Conservation (phyloP, 1,140 invertebrate genomes). For the Mesaphorura yosii region DNA sequence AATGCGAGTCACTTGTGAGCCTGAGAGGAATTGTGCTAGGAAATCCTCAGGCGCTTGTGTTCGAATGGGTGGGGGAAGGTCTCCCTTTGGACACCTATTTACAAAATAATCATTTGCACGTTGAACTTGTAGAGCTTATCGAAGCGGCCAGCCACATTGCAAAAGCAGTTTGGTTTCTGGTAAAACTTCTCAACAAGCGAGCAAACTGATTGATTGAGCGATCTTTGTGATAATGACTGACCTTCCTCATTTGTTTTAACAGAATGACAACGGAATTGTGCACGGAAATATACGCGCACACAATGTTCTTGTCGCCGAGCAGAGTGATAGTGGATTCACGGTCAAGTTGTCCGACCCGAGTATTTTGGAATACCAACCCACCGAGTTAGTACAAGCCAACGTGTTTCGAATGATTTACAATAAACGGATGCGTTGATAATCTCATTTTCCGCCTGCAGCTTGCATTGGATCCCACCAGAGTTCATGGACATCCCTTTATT, state of each 20-base stretch:
- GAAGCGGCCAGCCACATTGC: slow-evolving; percentile 40
- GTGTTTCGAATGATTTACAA: slow-evolving; percentile 12
- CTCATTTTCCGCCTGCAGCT: slow-evolving; percentile 41
- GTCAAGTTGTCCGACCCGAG: slow-evolving; percentile 72
- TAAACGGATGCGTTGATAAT: slow-evolving; percentile 13
- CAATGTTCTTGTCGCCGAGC: slow-evolving; percentile 60
- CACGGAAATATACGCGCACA: slow-evolving; percentile 76
- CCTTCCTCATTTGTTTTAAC: slow-evolving; percentile 18
- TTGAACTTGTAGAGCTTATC: slow-evolving; percentile 59
- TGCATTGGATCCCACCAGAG: slow-evolving; percentile 76
- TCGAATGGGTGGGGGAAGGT: slow-evolving; percentile 65
- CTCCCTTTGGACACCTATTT: slow-evolving; percentile 59
- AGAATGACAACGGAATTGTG: slow-evolving; percentile 62
- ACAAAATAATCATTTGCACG: slow-evolving; percentile 23
- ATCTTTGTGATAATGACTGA: background rate
- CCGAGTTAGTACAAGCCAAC: slow-evolving; percentile 48
- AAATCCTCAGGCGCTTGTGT: slow-evolving; percentile 60
- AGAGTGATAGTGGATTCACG: slow-evolving; percentile 52
- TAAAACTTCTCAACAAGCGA: slow-evolving; percentile 9
- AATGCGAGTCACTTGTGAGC: slow-evolving; percentile 56
- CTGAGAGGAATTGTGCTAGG: slow-evolving; percentile 63
- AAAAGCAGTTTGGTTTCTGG: slow-evolving; percentile 30
- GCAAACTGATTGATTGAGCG: background rate
- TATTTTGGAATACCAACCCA: slow-evolving; percentile 42
- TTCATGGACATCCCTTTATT: slow-evolving; percentile 54